phyloP scores from a whole-genome alignment of 2,797 vertebrate genomes.

The Nyctalus aviator region DNA sequence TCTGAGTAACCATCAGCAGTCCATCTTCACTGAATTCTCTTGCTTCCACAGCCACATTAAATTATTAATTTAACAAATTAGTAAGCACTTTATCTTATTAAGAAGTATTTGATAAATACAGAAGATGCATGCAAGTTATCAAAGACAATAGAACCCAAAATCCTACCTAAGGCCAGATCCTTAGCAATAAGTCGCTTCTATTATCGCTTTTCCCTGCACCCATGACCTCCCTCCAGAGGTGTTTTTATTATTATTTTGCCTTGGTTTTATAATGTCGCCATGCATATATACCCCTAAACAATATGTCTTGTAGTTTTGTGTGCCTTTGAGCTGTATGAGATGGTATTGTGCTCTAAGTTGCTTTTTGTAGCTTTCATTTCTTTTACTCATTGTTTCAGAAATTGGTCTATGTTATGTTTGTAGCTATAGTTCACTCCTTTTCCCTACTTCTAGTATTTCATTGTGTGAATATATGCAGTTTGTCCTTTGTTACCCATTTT shows the following conservation, averaged over 20 bases:
- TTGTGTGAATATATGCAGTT: not conserved
- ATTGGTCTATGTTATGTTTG: not conserved
- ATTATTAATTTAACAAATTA: not conserved
- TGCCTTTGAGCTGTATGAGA: not conserved
- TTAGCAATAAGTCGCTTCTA: not conserved
- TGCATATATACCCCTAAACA: not conserved
- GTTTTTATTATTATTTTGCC: not conserved
- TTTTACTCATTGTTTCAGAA: not conserved
- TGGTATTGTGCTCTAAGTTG: not conserved
- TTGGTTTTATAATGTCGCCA: not conserved
- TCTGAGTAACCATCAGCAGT: not conserved
- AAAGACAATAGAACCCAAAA: not conserved
- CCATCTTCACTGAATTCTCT: not conserved
- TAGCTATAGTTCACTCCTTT: not conserved
- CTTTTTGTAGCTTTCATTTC: not conserved
- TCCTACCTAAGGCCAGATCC: not conserved
- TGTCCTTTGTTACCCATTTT: not conserved
- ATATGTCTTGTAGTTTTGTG: not conserved
- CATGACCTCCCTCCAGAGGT: not conserved
- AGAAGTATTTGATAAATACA: not conserved
- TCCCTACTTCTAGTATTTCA: not conserved
- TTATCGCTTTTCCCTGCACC: accelerated
- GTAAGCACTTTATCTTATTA: not conserved
- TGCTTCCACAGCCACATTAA: not conserved
- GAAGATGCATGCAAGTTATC: not conserved